Evolutionary conservation across 1,140 invertebrate genomes (phyloP).

Genomic region (Drosophila kepulauana): DNA sequence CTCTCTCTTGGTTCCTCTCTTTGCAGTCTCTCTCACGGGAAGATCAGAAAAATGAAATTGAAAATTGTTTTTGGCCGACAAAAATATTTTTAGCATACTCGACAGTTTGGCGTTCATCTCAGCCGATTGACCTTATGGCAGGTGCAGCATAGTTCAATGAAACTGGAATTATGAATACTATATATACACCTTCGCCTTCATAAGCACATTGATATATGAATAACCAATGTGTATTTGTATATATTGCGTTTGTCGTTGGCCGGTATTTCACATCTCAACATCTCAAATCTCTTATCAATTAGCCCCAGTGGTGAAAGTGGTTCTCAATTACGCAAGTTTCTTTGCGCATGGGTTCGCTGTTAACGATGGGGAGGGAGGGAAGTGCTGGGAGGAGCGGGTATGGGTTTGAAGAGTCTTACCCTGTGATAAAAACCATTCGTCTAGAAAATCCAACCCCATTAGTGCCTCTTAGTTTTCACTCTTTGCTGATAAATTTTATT

Average conservation of each 20-base stretch:
- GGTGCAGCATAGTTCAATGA: conserved; percentile 74
- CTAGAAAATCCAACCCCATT: conserved; percentile 84
- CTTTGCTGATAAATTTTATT: conserved; percentile 37
- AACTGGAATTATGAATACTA: conserved; percentile 72
- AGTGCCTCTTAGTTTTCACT: conserved; percentile 36
- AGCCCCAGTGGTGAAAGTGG: conserved; percentile 37
- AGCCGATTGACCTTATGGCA: conserved; percentile 70
- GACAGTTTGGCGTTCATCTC: conserved; percentile 28
- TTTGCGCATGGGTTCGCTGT: conserved; percentile 18
- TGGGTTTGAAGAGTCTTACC: conserved; percentile 63
- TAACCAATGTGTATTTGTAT: background rate
- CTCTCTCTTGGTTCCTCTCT: background rate
- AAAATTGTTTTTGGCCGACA: conserved; percentile 49
- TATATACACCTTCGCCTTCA: conserved; percentile 18
- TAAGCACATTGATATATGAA: conserved; percentile 36
- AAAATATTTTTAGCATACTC: conserved; percentile 54
- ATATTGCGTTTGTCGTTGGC: conserved; percentile 1
- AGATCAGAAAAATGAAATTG: conserved; percentile 49
- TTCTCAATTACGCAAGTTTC: conserved; percentile 74
- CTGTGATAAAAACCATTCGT: conserved; percentile 84
- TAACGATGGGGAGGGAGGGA: background rate
- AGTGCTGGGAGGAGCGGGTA: background rate
- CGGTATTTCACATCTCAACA: background rate
- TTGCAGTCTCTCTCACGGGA: conserved; percentile 26
- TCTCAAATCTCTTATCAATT: conserved; percentile 49